Evolutionary conservation across 1,140 invertebrate genomes (phyloP).

Genomic region (Drosophila subpulchrella): DNA sequence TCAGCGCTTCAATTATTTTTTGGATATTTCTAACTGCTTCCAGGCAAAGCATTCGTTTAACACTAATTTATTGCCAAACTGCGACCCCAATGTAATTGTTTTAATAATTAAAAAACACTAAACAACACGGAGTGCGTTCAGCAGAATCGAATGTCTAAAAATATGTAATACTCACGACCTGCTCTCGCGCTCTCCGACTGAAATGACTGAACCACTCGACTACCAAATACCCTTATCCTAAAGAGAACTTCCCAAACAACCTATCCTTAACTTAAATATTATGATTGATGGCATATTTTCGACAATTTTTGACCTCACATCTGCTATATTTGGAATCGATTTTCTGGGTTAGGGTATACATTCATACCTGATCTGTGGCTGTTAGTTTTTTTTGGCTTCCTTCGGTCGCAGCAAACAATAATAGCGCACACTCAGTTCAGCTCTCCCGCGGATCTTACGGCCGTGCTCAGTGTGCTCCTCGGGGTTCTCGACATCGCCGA

Average conservation of each 20-base stretch:
- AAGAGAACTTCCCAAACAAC: too few species aligned
- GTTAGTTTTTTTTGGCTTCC: slow-evolving; percentile 41
- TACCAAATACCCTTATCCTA: slow-evolving; percentile 32
- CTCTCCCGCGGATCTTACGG: slow-evolving; percentile 64
- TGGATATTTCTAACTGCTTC: slow-evolving; percentile 10
- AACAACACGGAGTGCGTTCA: slow-evolving; percentile 42
- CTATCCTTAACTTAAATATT: neutral
- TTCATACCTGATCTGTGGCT: slow-evolving; percentile 18
- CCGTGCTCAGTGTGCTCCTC: slow-evolving; percentile 27
- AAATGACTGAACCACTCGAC: slow-evolving; percentile 5
- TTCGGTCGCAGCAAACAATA: slow-evolving; percentile 71
- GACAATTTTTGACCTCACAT: neutral
- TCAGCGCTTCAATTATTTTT: slow-evolving; percentile 16
- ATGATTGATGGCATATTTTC: too few species aligned
- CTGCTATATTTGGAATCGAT: neutral
- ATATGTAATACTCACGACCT: slow-evolving; percentile 51
- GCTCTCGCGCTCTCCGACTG: slow-evolving; percentile 34
- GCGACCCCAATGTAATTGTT: slow-evolving; percentile 47
- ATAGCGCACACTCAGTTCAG: slow-evolving; percentile 59
- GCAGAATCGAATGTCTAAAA: slow-evolving; percentile 41
- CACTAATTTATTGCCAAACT: slow-evolving; percentile 42
- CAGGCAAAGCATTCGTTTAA: slow-evolving; percentile 25
- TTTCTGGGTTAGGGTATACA: neutral
- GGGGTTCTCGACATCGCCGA: slow-evolving; percentile 62
- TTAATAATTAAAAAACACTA: slow-evolving; percentile 60